These are phyloP conservation scores for Cephus rjabovi DNA, from an alignment of 2,888 invertebrate genomes.

Conservation along the genomic window DNA sequence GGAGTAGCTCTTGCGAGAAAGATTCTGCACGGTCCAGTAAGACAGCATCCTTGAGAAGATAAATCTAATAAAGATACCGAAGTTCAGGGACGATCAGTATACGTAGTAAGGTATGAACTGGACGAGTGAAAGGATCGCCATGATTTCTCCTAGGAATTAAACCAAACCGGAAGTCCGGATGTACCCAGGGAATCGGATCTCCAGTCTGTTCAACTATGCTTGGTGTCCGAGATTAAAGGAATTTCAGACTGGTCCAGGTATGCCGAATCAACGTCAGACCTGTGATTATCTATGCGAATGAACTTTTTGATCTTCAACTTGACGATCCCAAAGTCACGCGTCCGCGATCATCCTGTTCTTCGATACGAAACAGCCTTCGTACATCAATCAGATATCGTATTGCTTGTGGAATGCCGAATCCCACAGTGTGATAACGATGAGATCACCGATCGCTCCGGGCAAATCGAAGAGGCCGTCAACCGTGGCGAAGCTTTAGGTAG, in stretches of 20 bases:
- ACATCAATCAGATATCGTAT: neutral
- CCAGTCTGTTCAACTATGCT: neutral
- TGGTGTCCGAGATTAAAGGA: neutral
- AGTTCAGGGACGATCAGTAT: neutral
- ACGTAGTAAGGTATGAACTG: neutral
- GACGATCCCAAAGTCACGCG: neutral
- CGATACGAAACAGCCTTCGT: neutral
- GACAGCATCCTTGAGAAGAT: neutral
- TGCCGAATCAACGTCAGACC: neutral
- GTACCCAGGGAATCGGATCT: neutral
- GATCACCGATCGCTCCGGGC: slow-evolving; percentile 21
- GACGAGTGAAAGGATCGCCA: neutral
- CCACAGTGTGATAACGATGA: slow-evolving; percentile 8
- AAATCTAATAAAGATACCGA: neutral
- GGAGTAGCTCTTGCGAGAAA: neutral
- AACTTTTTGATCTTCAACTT: too few relatives aligned
- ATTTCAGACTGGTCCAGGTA: neutral
- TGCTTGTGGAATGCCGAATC: neutral
- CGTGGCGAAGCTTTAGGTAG: neutral
- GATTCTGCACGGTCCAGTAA: neutral
- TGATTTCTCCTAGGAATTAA: neutral
- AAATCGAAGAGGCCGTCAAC: slow-evolving; percentile 11
- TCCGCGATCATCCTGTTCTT: neutral
- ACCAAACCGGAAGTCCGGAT: neutral
- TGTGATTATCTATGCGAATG: too few relatives aligned